A percentile compares a stretch with the other conserved stretches of the same genome.
Evolutionary conservation across 35 echinoderm and acorn worm species (phyloP).

Genomic region (Ophioderma brevispina): DNA sequence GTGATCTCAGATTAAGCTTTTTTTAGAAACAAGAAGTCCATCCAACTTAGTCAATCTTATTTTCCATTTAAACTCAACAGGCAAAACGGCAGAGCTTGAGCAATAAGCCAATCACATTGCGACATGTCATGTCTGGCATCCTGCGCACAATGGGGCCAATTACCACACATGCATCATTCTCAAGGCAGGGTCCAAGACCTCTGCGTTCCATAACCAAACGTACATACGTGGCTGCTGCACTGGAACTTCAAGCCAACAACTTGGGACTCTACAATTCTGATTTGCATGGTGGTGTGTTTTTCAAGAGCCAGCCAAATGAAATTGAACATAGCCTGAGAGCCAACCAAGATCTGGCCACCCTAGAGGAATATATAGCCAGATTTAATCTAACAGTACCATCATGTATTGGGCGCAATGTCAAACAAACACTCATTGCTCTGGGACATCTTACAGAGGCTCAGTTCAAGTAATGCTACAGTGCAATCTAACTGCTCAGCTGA

Average conservation of each 20-base stretch:
- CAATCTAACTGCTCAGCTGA: too few relatives aligned
- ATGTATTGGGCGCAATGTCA: background rate
- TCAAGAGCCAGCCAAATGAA: background rate
- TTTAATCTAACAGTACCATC: background rate
- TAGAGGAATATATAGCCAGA: background rate
- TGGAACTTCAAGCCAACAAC: background rate
- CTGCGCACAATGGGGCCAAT: background rate
- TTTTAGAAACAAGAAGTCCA: too few relatives aligned
- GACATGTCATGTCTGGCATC: background rate
- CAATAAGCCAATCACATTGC: background rate
- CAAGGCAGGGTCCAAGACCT: background rate
- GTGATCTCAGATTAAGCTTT: too few relatives aligned
- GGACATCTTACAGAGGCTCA: background rate
- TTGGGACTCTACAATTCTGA: background rate
- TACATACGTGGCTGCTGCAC: background rate
- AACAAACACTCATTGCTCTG: background rate
- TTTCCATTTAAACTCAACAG: too few relatives aligned
- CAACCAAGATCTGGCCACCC: background rate
- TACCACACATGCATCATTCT: background rate
- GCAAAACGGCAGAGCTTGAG: too few relatives aligned
- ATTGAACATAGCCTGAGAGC: background rate
- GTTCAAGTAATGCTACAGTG: background rate
- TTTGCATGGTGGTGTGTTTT: background rate
- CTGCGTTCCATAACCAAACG: background rate
- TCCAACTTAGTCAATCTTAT: too few relatives aligned